These are phyloP conservation scores for Drosophila pallidifrons DNA, from an alignment of 1,140 invertebrate genomes.

Conservation along the genomic window DNA sequence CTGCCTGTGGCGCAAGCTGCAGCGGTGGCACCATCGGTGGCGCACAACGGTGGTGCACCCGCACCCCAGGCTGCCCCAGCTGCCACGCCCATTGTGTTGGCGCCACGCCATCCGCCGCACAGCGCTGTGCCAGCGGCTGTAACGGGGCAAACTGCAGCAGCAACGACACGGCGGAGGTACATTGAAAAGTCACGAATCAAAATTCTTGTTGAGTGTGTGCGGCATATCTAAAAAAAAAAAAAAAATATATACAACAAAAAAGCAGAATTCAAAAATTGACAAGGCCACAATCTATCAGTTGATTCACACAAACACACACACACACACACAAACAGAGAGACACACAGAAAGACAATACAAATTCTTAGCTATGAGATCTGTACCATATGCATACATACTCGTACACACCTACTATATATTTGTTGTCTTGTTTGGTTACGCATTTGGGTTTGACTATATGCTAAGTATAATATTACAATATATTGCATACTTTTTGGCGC, in stretches of 20 bases:
- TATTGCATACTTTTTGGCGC: constrained; percentile 76
- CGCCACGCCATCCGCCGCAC: constrained; percentile 77
- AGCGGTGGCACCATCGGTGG: constrained; percentile 72
- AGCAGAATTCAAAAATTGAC: constrained; percentile 81
- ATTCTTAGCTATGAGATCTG: constrained; percentile 70
- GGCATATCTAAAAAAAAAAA: constrained; percentile 12
- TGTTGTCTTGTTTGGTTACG: constrained; percentile 80
- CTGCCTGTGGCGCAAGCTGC: constrained; percentile 85
- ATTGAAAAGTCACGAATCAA: constrained; percentile 35
- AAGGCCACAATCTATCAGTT: constrained; percentile 21
- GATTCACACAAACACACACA: constrained; percentile 19
- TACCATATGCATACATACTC: constrained; percentile 52
- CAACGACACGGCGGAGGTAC: constrained; percentile 86
- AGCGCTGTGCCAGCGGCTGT: constrained; percentile 56
- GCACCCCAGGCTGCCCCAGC: constrained; percentile 85
- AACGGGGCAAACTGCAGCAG: constrained; percentile 85
- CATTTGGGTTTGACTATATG: constrained; percentile 78
- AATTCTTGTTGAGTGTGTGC: constrained; percentile 40
- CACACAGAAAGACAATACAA: constrained; percentile 39
- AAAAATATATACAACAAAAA: constrained; percentile 33
- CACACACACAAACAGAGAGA: background rate
- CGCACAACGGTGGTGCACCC: constrained; percentile 80
- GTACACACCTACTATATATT: constrained; percentile 62
- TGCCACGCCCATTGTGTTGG: constrained; percentile 84
- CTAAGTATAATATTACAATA: constrained; percentile 60